Conservation (phyloP, 2,888 invertebrate species). For the Apodemia zela region DNA sequence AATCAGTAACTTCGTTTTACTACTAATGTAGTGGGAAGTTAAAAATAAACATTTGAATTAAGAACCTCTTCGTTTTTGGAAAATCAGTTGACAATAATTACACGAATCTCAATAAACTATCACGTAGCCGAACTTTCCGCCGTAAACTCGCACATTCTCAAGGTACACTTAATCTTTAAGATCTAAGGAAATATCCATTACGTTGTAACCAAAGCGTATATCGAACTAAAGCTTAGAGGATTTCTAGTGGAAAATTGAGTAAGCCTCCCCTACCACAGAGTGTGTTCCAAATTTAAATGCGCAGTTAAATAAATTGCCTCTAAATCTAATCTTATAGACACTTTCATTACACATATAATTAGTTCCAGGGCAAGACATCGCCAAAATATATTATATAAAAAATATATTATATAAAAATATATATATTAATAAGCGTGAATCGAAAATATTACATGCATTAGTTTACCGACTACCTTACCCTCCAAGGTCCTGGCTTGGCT, state of each 20-base stretch:
- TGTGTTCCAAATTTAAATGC: neutral
- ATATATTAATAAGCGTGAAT: too few species aligned
- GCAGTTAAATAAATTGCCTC: neutral
- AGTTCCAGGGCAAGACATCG: neutral
- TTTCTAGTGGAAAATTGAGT: conserved; percentile 18
- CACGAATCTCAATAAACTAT: neutral
- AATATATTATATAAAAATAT: too few species aligned
- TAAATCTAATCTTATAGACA: neutral
- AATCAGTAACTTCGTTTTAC: too few species aligned
- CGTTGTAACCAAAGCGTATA: conserved; percentile 13
- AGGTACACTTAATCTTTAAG: conserved; percentile 1
- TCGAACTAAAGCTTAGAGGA: conserved; percentile 7
- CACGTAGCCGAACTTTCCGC: neutral
- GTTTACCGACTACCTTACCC: too few species aligned
- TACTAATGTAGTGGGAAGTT: too few species aligned
- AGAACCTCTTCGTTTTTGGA: too few species aligned
- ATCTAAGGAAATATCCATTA: conserved; percentile 16
- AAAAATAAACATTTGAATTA: too few species aligned
- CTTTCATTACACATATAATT: neutral
- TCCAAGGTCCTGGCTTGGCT: too few species aligned
- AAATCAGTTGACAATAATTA: neutral
- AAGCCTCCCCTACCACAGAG: neutral
- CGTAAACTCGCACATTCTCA: neutral
- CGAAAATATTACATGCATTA: too few species aligned
- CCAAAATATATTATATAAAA: neutral